These are phyloP conservation scores for Neria commutata DNA, from an alignment of 2,888 invertebrate genomes.

Conservation along the genomic window DNA sequence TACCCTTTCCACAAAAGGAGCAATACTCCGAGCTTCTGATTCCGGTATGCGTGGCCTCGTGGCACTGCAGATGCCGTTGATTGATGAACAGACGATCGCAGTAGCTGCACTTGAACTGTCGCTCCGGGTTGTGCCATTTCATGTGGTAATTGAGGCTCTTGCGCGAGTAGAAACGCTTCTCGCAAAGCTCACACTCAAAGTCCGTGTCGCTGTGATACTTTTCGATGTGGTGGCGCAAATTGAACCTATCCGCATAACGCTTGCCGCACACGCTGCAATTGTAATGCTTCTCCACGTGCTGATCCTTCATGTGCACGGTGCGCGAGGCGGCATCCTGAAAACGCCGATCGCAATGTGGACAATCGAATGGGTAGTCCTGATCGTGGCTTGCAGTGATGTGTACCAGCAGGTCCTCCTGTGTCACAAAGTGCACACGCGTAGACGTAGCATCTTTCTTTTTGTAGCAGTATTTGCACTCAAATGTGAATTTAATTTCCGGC, in stretches of 20 bases:
- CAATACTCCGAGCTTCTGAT: constrained; percentile 48
- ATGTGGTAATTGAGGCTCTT: constrained; percentile 55
- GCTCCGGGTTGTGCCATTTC: constrained; percentile 53
- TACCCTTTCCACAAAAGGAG: constrained; percentile 53
- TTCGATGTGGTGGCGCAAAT: constrained; percentile 50
- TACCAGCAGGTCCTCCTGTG: constrained; percentile 44
- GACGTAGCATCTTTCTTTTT: constrained; percentile 35
- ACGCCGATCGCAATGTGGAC: constrained; percentile 45
- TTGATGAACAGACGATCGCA: constrained; percentile 54
- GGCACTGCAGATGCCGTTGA: constrained; percentile 49
- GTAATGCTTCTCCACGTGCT: constrained; percentile 48
- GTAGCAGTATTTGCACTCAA: constrained; percentile 49
- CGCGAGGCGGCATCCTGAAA: constrained; percentile 55
- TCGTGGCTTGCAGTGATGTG: constrained; percentile 46
- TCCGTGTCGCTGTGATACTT: constrained; percentile 54
- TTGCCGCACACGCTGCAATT: constrained; percentile 50
- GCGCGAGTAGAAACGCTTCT: constrained; percentile 53
- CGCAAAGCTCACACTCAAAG: constrained; percentile 49
- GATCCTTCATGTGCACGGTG: constrained; percentile 49
- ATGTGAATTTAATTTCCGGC: constrained; percentile 27
- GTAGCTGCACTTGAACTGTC: constrained; percentile 47
- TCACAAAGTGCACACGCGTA: constrained; percentile 36
- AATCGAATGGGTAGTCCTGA: constrained; percentile 48
- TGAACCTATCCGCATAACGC: constrained; percentile 52
- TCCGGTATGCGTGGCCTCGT: constrained; percentile 50